phyloP scores from a whole-genome alignment of 23 tunicate genomes.

The Trididemnum miniatum region DNA sequence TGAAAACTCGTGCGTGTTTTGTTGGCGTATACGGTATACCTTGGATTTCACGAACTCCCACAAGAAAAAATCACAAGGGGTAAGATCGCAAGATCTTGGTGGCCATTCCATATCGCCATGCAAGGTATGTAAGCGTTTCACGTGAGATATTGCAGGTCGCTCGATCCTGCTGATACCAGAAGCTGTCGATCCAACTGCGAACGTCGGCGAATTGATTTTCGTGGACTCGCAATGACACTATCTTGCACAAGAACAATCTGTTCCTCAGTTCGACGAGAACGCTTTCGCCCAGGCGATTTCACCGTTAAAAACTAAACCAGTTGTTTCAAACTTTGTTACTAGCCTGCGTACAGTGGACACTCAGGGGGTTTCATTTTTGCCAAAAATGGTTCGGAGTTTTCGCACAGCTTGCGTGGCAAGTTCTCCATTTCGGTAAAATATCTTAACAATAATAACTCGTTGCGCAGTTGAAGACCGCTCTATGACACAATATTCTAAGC shows the following conservation, averaged over 20 bases:
- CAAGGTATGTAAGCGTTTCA: neutral
- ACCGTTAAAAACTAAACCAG: too few species aligned
- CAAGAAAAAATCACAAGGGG: neutral
- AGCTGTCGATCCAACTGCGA: neutral
- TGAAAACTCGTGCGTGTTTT: neutral
- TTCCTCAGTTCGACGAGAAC: too few species aligned
- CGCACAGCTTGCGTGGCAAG: neutral
- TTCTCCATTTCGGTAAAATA: conserved; percentile 2
- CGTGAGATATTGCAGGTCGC: neutral
- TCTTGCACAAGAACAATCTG: too few species aligned
- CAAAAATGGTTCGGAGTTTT: too few species aligned
- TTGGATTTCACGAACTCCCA: neutral
- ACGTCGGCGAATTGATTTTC: too few species aligned
- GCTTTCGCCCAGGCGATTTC: too few species aligned
- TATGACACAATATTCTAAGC: too few species aligned
- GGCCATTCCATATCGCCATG: neutral
- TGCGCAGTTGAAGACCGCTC: too few species aligned
- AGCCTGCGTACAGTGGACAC: conserved; percentile 17
- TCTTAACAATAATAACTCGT: conserved; percentile 2
- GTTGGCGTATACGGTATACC: neutral
- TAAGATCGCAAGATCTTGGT: neutral
- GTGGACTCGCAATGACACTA: too few species aligned
- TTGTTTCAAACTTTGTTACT: conserved; percentile 14
- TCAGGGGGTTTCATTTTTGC: too few species aligned
- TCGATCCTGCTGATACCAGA: neutral